Evolutionary conservation across 37 sponge, comb jelly and placozoan genomes (phyloP).

Genomic region (Halichondria panicea): DNA sequence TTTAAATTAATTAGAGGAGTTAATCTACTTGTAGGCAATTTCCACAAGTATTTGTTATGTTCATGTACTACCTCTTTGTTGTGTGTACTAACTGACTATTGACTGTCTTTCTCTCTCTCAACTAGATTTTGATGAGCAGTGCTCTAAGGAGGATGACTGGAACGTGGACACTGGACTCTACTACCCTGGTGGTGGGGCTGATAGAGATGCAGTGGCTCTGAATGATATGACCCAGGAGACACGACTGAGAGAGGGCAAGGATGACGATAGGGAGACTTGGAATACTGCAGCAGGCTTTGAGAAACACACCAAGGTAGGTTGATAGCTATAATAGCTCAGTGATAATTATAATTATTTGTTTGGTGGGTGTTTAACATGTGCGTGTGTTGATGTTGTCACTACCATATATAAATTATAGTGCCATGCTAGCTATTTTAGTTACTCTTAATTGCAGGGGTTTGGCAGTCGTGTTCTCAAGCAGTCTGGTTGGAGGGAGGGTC

Average conservation of each 20-base stretch:
- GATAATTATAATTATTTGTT: background rate
- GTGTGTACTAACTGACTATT: background rate
- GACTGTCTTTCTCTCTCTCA: background rate
- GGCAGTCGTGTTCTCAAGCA: slow-evolving; percentile 72
- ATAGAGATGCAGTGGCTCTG: slow-evolving; percentile 78
- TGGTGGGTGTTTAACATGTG: background rate
- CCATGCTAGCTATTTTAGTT: background rate
- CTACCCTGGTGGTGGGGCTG: slow-evolving; percentile 69
- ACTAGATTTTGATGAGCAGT: slow-evolving; percentile 77
- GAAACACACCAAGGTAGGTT: slow-evolving; percentile 75
- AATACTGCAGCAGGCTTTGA: slow-evolving; percentile 52
- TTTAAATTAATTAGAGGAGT: too few relatives aligned
- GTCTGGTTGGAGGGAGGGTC: slow-evolving; percentile 87
- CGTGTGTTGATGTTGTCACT: background rate
- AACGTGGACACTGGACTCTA: slow-evolving; percentile 86
- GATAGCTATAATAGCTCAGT: background rate
- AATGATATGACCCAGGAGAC: slow-evolving; percentile 59
- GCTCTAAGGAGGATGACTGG: slow-evolving; percentile 86
- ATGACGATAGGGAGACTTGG: slow-evolving; percentile 28
- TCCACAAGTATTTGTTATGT: too few relatives aligned
- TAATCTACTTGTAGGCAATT: too few relatives aligned
- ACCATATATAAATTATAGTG: background rate
- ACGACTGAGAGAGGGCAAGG: slow-evolving; percentile 56
- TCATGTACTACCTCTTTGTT: too few relatives aligned
- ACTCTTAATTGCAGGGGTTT: slow-evolving; percentile 62